phyloP scores from a whole-genome alignment of 2,888 invertebrate species.

The Nineta flava region DNA sequence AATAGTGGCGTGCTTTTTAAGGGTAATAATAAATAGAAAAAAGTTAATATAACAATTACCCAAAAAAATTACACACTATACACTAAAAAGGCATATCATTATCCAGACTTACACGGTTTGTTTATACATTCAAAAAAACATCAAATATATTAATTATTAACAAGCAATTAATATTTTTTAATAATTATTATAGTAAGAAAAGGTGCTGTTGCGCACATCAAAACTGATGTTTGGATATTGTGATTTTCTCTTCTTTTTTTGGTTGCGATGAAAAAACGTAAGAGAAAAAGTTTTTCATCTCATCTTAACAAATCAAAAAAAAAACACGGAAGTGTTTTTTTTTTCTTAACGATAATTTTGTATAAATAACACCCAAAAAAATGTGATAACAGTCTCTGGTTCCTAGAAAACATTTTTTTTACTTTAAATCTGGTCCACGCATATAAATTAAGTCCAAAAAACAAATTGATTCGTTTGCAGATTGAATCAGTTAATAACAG shows the following conservation, averaged over 20 bases:
- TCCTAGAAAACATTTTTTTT: neutral
- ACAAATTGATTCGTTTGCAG: neutral
- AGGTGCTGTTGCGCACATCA: no score
- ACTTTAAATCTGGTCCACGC: neutral
- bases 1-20: no score
- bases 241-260: no score
- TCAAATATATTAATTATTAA: neutral
- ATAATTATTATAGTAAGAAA: neutral
- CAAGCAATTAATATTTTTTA: neutral
- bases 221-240: no score
- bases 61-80: no score
- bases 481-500: neutral
- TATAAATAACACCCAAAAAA: neutral
- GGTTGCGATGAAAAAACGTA: no score
- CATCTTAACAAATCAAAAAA: no score
- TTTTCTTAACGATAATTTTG: neutral
- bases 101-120: neutral
- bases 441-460: neutral
- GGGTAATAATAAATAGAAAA: no score
- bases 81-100: neutral
- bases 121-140: neutral
- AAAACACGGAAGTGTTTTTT: neutral
- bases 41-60: no score
- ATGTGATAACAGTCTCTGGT: neutral
- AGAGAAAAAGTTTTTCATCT: no score